Percentiles rank a stretch among this genome's conserved stretches.
These are phyloP conservation scores for Pogonocherus hispidulus DNA, from an alignment of 2,888 invertebrate species.

Conservation along the genomic window DNA sequence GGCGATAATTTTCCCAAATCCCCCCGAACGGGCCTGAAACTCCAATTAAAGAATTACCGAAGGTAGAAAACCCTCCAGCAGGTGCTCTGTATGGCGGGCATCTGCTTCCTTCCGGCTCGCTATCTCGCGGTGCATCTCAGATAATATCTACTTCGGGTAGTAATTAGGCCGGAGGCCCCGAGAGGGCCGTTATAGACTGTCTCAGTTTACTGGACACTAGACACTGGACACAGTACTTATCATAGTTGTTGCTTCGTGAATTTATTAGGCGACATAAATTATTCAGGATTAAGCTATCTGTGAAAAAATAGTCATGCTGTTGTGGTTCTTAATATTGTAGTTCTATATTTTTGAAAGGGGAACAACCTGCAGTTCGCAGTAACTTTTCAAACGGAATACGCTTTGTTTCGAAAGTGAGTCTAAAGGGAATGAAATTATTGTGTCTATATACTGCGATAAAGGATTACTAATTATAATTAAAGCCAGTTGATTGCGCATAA, in stretches of 20 bases:
- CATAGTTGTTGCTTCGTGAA: slow-evolving; percentile 12
- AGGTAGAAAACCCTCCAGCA: slow-evolving; percentile 41
- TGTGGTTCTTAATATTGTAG: not conserved
- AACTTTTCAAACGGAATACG: no score
- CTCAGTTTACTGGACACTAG: slow-evolving; percentile 34
- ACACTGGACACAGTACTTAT: slow-evolving; percentile 3
- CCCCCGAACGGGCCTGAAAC: slow-evolving; percentile 6
- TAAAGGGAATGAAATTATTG: no score
- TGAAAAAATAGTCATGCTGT: not conserved
- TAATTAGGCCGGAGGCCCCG: slow-evolving; percentile 57
- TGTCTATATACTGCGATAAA: no score
- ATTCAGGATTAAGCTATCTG: not conserved
- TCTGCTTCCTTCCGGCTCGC: slow-evolving; percentile 64
- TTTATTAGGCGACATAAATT: slow-evolving; percentile 19
- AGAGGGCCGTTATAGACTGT: slow-evolving; percentile 53
- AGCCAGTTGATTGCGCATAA: no score
- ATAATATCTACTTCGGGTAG: slow-evolving; percentile 53
- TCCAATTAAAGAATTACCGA: slow-evolving; percentile 36
- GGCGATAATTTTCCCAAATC: slow-evolving; percentile 4
- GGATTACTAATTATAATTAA: no score
- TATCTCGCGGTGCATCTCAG: slow-evolving; percentile 59
- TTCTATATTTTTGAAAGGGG: no score
- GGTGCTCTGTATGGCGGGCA: slow-evolving; percentile 54
- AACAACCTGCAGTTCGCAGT: no score
- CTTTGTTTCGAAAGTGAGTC: no score